phyloP scores from a whole-genome alignment of 2,888 invertebrate genomes.

The Mellilla xanthometata region DNA sequence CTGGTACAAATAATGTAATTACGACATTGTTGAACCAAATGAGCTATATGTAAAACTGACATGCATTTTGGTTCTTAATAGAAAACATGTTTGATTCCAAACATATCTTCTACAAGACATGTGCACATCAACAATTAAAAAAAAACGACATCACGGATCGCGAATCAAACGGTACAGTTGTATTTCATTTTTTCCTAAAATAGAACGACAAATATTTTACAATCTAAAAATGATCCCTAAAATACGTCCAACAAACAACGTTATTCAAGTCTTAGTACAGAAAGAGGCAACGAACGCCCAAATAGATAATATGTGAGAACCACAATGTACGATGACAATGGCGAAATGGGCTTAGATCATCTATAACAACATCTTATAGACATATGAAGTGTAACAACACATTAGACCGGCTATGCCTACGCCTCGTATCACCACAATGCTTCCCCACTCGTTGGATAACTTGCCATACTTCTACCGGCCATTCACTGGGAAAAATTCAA shows the following conservation, averaged over 20 bases:
- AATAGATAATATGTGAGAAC: constrained; percentile 29
- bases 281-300: constrained; percentile 48
- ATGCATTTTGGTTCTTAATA: too few species aligned
- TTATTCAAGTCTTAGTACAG: constrained; percentile 62
- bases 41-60: too few species aligned
- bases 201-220: constrained; percentile 40
- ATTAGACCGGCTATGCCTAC: constrained; percentile 29
- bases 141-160: background rate
- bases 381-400: constrained; percentile 63
- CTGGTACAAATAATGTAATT: too few species aligned
- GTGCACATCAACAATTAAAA: constrained; percentile 8
- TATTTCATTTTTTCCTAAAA: constrained; percentile 33
- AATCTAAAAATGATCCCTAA: constrained; percentile 53
- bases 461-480: constrained; percentile 44
- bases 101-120: background rate
- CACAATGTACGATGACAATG: constrained; percentile 28
- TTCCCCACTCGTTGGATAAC: constrained; percentile 63
- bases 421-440: constrained; percentile 15
- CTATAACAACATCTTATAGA: constrained; percentile 62
- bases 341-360: constrained; percentile 36
- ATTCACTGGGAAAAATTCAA: too few species aligned
- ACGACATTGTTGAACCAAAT: too few species aligned
- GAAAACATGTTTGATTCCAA: too few species aligned
- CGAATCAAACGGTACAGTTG: constrained; percentile 16
- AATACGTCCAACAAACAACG: constrained; percentile 71